Base-by-base conservation (phyloP, 2,797 vertebrate species). In the Limnodromus scolopaceus region DNA sequence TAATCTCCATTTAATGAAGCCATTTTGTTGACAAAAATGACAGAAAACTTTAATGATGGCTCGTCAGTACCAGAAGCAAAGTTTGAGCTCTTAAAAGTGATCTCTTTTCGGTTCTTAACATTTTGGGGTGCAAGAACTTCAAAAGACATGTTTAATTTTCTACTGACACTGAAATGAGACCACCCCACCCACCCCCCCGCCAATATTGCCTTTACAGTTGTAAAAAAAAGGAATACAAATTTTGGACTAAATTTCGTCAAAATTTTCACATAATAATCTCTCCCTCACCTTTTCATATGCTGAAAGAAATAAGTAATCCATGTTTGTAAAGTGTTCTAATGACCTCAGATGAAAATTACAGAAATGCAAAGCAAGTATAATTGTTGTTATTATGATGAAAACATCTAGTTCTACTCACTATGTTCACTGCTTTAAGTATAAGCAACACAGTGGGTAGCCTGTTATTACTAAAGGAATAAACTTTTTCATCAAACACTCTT, bases 401-500 rank as follows among this genome's bases (percentile, higher is more conserved):
- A 96, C 0, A 1, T 87, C 86, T 95, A 88, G 27, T 57, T 91
- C 39, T 68, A 39, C 91, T 84, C 78, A 72, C 83, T 82, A 22
- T 17, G 30, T 74, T 89, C 92, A 90, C 24, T 92, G 89, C 93
- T 92, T 96, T 93, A 93, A 95, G 95, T 93, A 96, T 93, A 93
- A 95, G 95, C 92, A 96, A 97, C 96, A 95, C 93, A 96, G 89
- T 83, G 71, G 95, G 95, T 94, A 97, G 91, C 92, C 85, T 94
- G 96, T 97, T 97, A 97, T 88, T 97, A 96, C 81, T 90, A 92
- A 84, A 96, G 96, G 96, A 97, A 97, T 97, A 96, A 97, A 97
- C 92, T 92, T 98, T 97, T 97, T 97, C 96, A 98, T 97, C 97
- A 98, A 97, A 96, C 39, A 74, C 87, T 93, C 93, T 96, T 97